Evolutionary conservation across 2,797 vertebrate genomes (phyloP), one percentile per base, ranked within the genome.

Genomic region (Trematomus bernacchii): DNA sequence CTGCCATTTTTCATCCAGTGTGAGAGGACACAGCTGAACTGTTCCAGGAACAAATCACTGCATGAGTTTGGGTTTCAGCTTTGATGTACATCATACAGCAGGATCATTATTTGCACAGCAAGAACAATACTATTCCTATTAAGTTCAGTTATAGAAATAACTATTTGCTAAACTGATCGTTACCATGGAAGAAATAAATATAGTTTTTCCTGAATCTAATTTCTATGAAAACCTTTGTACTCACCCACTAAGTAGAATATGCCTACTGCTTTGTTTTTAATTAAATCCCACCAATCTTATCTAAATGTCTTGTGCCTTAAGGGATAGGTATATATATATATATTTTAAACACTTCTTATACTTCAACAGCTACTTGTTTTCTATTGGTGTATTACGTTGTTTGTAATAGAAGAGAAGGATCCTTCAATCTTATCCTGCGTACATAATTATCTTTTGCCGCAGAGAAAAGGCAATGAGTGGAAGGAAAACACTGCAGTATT

Each of bases 241-340:
- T 73, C n/a, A 48, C 42, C 52, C 27, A 33, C 50, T 27, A 74
- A 65, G 68, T 69, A 62, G 66, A 68, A 57, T 60, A 52, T 37
- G 27, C 27, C 27, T 5, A 37, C 58, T 55, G 54, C 50, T 62
- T 71, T 66, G 43, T 47, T 84, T 79, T 73, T 66, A 75, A 87
- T 84, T 75, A 74, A 75, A 67, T 52, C 43, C 51, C 37, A 47
- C n/a, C 11, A 43, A 65, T 66, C 43, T 60, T 57, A 73, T 23
- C 65, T 52, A 59, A 74, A 82, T 60, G 19, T 71, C 11, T 66
- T n/a, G 61, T 18, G 54, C 59, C 70, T 79, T 66, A 23, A 55
- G 44, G 54, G 53, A 19, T 51, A 33, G 46, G 47, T 44, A 57
- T 78, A 60, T 83, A 54, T 83, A 54, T 61, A 19, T 11, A 52